Evolutionary conservation across 2,888 invertebrate genomes (phyloP).

Genomic region (Eristalinus aeneus): DNA sequence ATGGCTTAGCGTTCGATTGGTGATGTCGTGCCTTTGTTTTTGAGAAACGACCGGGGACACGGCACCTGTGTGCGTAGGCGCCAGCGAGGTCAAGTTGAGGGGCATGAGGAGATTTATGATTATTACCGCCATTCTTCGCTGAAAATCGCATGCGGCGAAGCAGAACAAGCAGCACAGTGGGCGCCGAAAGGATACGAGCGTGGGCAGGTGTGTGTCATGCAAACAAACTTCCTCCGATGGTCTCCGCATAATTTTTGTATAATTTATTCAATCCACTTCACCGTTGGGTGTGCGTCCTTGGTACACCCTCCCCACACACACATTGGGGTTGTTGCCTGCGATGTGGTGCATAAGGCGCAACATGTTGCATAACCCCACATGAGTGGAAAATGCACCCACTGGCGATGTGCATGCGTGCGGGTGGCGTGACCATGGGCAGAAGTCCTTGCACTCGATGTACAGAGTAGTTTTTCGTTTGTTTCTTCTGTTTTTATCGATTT

Average conservation of each 20-base stretch:
- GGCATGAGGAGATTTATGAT: slow-evolving; percentile 26
- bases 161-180: slow-evolving; percentile 6
- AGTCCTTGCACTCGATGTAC: not conserved
- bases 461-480: not conserved
- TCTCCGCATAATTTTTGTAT: slow-evolving; percentile 20
- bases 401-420: not conserved
- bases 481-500: not conserved
- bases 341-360: slow-evolving; percentile 57
- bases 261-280: slow-evolving; percentile 45
- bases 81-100: not conserved
- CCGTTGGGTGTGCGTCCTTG: slow-evolving; percentile 31
- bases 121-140: slow-evolving; percentile 36
- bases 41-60: not conserved
- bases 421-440: not conserved
- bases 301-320: not conserved
- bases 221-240: slow-evolving; percentile 2
- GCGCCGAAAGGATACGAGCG: not conserved
- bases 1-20: slow-evolving; percentile 20
- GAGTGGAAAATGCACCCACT: slow-evolving; percentile 7
- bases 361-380: slow-evolving; percentile 60
- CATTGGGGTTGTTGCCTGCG: slow-evolving; percentile 4
- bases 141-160: slow-evolving; percentile 38
- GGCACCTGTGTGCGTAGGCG: not conserved
- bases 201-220: slow-evolving; percentile 33
- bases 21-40: slow-evolving; percentile 3